Conservation (phyloP, 2,797 vertebrate genomes). For the Balearica regulorum region DNA sequence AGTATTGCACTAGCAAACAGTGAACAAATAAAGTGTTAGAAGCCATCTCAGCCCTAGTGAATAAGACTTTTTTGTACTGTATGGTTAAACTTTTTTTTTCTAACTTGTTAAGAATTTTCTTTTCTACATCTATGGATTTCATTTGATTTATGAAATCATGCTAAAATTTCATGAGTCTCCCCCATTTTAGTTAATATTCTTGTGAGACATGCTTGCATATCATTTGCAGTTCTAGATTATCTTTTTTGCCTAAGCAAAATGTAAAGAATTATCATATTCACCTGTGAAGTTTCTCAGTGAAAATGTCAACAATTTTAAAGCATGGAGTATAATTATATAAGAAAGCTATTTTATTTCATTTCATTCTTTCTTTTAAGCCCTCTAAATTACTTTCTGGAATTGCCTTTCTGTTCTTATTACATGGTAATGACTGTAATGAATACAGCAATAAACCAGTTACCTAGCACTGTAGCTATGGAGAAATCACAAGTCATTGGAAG, state of each 20-base stretch:
- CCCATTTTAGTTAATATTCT: not conserved
- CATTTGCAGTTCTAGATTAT: not conserved
- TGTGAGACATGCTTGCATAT: not conserved
- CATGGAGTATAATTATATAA: not conserved
- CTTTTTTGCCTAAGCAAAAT: not conserved
- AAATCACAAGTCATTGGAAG: not conserved
- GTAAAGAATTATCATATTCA: not conserved
- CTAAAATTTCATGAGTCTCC: not conserved
- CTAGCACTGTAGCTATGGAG: not conserved
- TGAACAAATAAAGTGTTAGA: not conserved
- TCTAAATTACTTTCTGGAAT: not conserved
- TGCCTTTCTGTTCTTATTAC: not conserved
- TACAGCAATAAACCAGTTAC: not conserved
- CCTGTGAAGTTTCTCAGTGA: not conserved
- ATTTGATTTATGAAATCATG: not conserved
- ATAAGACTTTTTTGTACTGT: no score
- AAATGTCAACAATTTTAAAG: not conserved
- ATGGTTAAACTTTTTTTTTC: not conserved
- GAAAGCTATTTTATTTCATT: not conserved
- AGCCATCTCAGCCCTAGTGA: not conserved
- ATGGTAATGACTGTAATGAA: not conserved
- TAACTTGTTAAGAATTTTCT: not conserved
- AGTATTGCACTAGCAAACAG: not conserved
- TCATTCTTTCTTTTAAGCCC: not conserved
- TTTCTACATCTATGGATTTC: not conserved